phyloP scores from a whole-genome alignment of 2,113 vertebrate genomes.

The Barbus barbus region DNA sequence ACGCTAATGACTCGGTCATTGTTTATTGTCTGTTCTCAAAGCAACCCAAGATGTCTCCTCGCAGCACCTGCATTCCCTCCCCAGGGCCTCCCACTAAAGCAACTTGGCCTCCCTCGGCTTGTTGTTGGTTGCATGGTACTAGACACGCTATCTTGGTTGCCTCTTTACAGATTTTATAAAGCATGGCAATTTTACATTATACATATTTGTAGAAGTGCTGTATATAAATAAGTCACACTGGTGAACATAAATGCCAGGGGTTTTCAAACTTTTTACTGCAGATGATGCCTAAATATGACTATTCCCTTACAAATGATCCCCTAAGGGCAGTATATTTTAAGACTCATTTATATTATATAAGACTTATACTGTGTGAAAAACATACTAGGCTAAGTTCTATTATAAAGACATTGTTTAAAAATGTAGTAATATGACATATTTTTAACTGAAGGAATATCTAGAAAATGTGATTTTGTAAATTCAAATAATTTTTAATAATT shows the following conservation, averaged over 20 bases:
- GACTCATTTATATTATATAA: too few relatives aligned
- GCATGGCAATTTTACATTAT: background rate
- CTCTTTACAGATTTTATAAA: background rate
- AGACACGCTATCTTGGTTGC: background rate
- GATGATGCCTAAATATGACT: background rate
- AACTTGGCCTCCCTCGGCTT: background rate
- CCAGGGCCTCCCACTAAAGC: background rate
- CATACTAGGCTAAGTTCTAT: too few relatives aligned
- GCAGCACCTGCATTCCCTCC: conserved; percentile 33
- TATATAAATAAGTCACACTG: background rate
- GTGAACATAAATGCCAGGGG: background rate
- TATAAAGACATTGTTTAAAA: too few relatives aligned
- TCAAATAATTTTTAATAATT: background rate
- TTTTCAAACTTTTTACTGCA: background rate
- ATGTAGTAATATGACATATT: too few relatives aligned
- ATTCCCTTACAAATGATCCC: background rate
- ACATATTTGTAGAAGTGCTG: background rate
- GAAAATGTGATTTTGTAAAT: too few relatives aligned
- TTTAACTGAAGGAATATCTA: too few relatives aligned
- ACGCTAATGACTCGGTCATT: conserved; percentile 32
- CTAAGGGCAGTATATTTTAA: too few relatives aligned
- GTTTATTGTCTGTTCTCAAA: conserved; percentile 43
- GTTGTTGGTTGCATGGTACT: background rate
- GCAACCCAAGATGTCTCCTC: conserved; percentile 17
- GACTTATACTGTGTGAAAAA: too few relatives aligned